Conservation (phyloP, 2,113 vertebrate species). For the Thamnophis sirtalis region DNA sequence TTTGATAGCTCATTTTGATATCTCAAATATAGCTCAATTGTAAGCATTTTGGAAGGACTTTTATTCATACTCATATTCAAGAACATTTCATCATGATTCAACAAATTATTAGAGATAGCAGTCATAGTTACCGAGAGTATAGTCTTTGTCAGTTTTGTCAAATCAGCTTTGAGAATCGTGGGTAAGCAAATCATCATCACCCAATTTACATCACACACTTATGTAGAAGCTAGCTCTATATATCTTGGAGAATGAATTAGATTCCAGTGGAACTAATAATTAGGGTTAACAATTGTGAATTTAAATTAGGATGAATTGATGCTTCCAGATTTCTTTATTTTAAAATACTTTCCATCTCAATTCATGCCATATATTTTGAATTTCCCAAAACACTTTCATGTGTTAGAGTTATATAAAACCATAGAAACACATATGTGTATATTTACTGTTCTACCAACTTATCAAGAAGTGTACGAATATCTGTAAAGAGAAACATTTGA, state of each 20-base stretch:
- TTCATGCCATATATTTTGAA: not conserved
- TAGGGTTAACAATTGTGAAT: not conserved
- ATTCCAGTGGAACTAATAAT: not conserved
- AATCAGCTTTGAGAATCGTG: not conserved
- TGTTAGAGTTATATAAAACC: not conserved
- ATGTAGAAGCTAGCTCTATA: not conserved
- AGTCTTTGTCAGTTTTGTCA: not conserved
- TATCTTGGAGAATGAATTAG: not conserved
- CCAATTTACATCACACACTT: not conserved
- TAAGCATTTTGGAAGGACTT: constrained; percentile 28
- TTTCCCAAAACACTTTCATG: not conserved
- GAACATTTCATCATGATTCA: constrained; percentile 14
- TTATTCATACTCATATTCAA: constrained; percentile 35
- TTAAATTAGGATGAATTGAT: not conserved
- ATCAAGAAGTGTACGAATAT: not conserved
- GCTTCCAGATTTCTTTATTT: not conserved
- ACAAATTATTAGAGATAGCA: not conserved
- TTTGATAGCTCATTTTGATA: constrained; percentile 43
- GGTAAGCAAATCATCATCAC: not conserved
- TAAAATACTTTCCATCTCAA: not conserved
- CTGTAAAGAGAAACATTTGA: not conserved
- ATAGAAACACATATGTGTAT: not conserved
- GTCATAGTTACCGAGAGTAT: not conserved
- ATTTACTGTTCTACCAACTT: not conserved
- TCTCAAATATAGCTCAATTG: not conserved